phyloP scores from a whole-genome alignment of 2,888 invertebrate genomes.

The Napeogenes inachia region DNA sequence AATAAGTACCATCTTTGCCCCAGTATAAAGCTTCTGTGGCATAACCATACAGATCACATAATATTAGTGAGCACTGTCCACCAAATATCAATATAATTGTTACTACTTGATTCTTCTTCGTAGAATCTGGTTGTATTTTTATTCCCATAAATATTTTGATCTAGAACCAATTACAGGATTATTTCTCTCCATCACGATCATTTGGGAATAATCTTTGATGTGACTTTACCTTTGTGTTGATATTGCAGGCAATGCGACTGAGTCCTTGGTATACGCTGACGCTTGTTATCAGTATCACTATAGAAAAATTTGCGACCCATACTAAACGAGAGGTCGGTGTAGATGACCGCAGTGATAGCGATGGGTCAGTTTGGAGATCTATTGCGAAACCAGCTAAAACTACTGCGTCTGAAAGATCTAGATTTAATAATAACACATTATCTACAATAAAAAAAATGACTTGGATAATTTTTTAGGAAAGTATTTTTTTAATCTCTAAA shows the following conservation, averaged over 20 bases:
- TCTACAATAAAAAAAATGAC: no score
- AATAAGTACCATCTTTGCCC: conserved; percentile 11
- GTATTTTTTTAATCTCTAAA: no score
- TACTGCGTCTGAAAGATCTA: conserved; percentile 16
- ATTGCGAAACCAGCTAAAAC: conserved; percentile 16
- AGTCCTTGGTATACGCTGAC: conserved; percentile 17
- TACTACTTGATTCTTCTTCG: conserved; percentile 10
- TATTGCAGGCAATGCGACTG: conserved; percentile 14
- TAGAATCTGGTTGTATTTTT: background rate
- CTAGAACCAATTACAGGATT: conserved; percentile 8
- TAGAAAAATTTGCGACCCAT: conserved; percentile 19
- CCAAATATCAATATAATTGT: conserved; percentile 4
- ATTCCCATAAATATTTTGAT: conserved; percentile 11
- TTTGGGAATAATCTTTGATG: background rate
- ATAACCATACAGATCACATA: conserved; percentile 14
- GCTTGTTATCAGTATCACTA: conserved; percentile 15
- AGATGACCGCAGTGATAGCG: conserved; percentile 12
- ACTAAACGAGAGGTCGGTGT: conserved; percentile 15
- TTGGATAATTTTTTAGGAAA: no score
- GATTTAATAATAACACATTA: no score
- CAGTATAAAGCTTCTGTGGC: conserved; percentile 4
- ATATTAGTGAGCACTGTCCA: conserved; percentile 13
- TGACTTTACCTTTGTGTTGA: conserved; percentile 18
- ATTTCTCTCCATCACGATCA: background rate
- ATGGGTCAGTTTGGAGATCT: conserved; percentile 16